These are phyloP conservation scores for Nothobranchius furzeri DNA, from an alignment of 2,113 vertebrate genomes.

Conservation along the genomic window DNA sequence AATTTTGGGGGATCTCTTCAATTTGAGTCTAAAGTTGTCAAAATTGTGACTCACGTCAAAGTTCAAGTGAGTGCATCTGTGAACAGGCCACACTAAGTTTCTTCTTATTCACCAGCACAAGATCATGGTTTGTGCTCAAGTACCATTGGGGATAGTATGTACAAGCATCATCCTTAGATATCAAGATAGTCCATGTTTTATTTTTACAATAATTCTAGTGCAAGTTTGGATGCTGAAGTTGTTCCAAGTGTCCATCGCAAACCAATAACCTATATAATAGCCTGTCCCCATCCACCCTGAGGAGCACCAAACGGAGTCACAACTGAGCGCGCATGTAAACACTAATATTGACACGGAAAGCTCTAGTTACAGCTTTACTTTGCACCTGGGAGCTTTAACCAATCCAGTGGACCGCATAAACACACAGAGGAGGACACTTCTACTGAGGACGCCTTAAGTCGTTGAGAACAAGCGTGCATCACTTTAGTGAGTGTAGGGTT, in stretches of 20 bases:
- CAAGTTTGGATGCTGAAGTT: slow-evolving; percentile 67
- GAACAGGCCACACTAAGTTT: too few relatives aligned
- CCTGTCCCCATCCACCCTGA: slow-evolving; percentile 59
- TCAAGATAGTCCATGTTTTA: slow-evolving; percentile 27
- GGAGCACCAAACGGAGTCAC: slow-evolving; percentile 63
- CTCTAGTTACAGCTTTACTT: slow-evolving; percentile 56
- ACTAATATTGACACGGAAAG: slow-evolving; percentile 64
- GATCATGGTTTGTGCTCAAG: too few relatives aligned
- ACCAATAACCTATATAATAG: slow-evolving; percentile 67
- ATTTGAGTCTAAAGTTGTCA: too few relatives aligned
- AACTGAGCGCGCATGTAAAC: slow-evolving; percentile 64
- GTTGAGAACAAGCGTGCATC: not conserved
- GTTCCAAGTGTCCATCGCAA: slow-evolving; percentile 57
- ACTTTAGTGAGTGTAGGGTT: not conserved
- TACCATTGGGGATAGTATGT: too few relatives aligned
- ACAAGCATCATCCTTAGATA: not conserved
- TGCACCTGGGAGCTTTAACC: slow-evolving; percentile 44
- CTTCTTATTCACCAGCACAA: too few relatives aligned
- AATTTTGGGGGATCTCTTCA: too few relatives aligned
- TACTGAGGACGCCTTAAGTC: slow-evolving; percentile 24
- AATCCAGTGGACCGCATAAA: slow-evolving; percentile 35
- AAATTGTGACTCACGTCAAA: too few relatives aligned
- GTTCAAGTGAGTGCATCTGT: too few relatives aligned
- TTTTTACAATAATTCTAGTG: not conserved
- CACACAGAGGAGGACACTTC: slow-evolving; percentile 32